Percentiles rank a stretch among this genome's conserved stretches.
phyloP scores from a whole-genome alignment of 2,113 vertebrate species.

The Strigops habroptila region DNA sequence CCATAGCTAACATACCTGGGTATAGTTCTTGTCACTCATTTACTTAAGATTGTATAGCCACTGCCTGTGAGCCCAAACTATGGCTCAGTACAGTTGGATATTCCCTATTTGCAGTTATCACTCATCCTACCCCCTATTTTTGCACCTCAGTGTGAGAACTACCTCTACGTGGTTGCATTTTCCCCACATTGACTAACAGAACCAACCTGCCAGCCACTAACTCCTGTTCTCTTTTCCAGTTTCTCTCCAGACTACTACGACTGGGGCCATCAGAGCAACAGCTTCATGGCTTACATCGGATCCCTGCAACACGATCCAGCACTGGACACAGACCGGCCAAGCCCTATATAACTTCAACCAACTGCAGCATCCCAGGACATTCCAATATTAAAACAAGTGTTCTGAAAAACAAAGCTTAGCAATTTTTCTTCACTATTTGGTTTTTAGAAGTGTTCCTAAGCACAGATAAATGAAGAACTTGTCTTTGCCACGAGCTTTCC shows the following conservation, averaged over 20 bases:
- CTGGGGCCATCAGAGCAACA: constrained; percentile 85
- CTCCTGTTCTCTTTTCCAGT: constrained; percentile 64
- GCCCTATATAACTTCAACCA: constrained; percentile 61
- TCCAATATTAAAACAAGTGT: not conserved
- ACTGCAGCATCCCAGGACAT: not conserved
- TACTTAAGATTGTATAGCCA: not conserved
- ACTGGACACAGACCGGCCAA: constrained; percentile 74
- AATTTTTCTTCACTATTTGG: constrained; percentile 20
- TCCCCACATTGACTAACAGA: not conserved
- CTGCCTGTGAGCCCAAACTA: not conserved
- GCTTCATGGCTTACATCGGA: constrained; percentile 82
- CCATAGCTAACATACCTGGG: fast-evolving
- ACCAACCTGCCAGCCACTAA: not conserved
- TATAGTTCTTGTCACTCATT: not conserved
- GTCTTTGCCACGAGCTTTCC: constrained; percentile 39
- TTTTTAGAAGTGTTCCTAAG: constrained; percentile 24
- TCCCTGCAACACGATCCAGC: constrained; percentile 75
- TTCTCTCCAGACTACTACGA: constrained; percentile 87
- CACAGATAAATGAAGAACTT: constrained; percentile 53
- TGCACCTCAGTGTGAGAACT: not conserved
- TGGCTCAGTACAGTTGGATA: not conserved
- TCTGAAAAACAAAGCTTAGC: constrained; percentile 18
- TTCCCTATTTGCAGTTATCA: not conserved
- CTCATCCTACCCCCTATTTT: not conserved
- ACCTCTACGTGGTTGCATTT: not conserved